Percentiles rank a stretch among this genome's conserved stretches.
Conservation (phyloP, 1,140 invertebrate species). For the Drosophila lowei region DNA sequence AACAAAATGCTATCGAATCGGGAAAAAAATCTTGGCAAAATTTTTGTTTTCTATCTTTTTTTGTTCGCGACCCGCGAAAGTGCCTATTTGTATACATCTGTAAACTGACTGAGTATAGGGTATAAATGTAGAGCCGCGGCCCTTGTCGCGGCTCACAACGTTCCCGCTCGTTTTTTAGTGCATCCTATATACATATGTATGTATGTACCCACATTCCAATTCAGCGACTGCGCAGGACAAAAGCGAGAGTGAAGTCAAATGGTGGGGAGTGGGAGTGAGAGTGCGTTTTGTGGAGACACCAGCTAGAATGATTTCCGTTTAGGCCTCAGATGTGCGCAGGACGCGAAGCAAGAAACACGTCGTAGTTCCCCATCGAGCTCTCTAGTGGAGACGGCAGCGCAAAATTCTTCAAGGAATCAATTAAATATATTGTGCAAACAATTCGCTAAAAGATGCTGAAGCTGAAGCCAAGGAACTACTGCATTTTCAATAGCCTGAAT, state of each 20-base stretch:
- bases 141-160: too few relatives aligned
- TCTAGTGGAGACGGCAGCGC: conserved; percentile 35
- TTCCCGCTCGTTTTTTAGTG: conserved; percentile 6
- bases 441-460: conserved; percentile 16
- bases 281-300: conserved; percentile 8
- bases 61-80: too few relatives aligned
- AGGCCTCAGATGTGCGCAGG: conserved; percentile 68
- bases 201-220: conserved; percentile 1
- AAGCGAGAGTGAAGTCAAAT: conserved; percentile 60
- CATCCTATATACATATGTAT: neutral
- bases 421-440: conserved; percentile 31
- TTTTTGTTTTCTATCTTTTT: too few relatives aligned
- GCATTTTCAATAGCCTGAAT: conserved; percentile 24
- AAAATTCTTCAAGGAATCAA: conserved; percentile 31
- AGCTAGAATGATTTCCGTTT: conserved; percentile 16
- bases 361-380: conserved; percentile 23
- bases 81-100: too few relatives aligned
- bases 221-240: conserved; percentile 55
- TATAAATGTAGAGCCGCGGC: too few relatives aligned
- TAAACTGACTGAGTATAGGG: too few relatives aligned
- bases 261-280: neutral
- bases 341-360: conserved; percentile 61
- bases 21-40: too few relatives aligned
- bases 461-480: conserved; percentile 13
- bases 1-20: too few relatives aligned